A percentile compares a stretch with the other conserved stretches of the same genome.
Conservation (phyloP, 2,113 vertebrate species). For the Procavia capensis region DNA sequence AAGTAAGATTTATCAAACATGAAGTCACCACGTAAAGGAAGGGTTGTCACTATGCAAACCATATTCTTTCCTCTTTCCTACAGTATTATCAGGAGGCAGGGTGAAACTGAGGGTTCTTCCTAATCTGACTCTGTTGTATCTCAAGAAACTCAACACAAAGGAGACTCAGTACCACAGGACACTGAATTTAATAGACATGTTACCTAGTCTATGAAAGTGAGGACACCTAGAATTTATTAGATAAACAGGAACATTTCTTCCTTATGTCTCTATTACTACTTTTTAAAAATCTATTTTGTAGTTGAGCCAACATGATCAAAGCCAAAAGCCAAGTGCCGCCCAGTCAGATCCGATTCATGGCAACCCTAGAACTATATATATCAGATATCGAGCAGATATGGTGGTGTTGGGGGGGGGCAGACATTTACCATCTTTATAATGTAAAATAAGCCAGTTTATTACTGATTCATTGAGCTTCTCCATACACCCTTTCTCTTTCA, state of each 20-base stretch:
- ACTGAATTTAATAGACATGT: neutral
- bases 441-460: no score
- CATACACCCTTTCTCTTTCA: no score
- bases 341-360: no score
- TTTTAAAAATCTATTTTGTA: neutral
- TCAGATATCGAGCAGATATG: no score
- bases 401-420: no score
- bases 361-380: no score
- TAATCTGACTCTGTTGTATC: neutral
- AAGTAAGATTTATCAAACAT: neutral
- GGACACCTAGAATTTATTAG: neutral
- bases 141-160: neutral
- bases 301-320: neutral
- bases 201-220: neutral
- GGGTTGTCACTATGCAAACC: no score
- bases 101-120: neutral
- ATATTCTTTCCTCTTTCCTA: no score
- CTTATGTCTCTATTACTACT: neutral
- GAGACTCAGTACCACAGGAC: neutral
- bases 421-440: no score
- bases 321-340: no score
- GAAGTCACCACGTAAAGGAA: neutral
- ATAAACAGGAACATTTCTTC: neutral
- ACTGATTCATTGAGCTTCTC: no score
- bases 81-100: neutral